phyloP scores from a whole-genome alignment of 2,797 vertebrate genomes.

The Bucorvus abyssinicus region DNA sequence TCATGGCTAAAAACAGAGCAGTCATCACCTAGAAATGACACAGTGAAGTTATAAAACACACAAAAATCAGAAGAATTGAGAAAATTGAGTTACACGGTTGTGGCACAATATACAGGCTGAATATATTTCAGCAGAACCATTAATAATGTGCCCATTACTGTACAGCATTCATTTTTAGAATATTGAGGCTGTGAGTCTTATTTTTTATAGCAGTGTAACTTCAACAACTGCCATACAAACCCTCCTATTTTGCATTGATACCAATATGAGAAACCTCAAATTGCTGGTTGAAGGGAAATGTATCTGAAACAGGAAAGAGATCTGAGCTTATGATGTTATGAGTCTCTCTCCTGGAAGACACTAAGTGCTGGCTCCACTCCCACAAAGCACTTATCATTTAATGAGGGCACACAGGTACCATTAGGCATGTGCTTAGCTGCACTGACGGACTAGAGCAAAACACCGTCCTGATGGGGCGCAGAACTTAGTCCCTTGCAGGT shows the following conservation, averaged over 20 bases:
- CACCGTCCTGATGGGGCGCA: not conserved
- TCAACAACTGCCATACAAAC: not conserved
- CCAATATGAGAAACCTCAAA: not conserved
- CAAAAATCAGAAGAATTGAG: not conserved
- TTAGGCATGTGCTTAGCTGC: not conserved
- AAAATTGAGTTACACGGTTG: slow-evolving; percentile 1
- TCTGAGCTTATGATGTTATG: not conserved
- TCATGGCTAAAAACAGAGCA: slow-evolving; percentile 92
- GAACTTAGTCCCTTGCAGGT: not conserved
- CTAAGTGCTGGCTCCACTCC: not conserved
- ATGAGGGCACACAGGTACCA: not conserved
- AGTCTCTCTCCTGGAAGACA: not conserved
- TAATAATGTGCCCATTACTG: not conserved
- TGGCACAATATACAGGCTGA: not conserved
- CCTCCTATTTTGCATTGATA: not conserved
- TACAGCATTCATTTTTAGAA: not conserved
- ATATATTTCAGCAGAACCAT: not conserved
- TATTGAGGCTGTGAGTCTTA: not conserved
- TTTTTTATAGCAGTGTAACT: not conserved
- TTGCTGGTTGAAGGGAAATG: not conserved
- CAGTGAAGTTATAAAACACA: slow-evolving; percentile 1
- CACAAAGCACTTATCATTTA: not conserved
- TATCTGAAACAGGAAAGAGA: not conserved
- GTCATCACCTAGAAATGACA: slow-evolving; percentile 86
- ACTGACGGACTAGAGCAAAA: not conserved